A percentile compares a stretch with the other conserved stretches of the same genome.
phyloP scores from a whole-genome alignment of 1,140 invertebrate species.

The Panagrolaimus sp. region DNA sequence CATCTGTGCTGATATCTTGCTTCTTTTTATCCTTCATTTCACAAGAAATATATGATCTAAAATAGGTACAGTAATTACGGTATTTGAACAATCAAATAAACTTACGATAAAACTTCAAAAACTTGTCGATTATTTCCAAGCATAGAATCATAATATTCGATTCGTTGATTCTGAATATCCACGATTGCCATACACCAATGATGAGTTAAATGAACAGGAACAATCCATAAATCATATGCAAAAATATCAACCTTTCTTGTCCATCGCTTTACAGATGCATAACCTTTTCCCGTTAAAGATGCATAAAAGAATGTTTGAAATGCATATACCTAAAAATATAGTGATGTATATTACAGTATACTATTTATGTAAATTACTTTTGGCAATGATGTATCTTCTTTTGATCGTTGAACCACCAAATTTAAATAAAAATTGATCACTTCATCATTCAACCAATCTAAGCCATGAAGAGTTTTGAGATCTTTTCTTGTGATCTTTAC shows the following conservation, averaged over 20 bases:
- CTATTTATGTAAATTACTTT: conserved; percentile 34
- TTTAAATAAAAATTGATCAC: conserved; percentile 92
- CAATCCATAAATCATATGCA: conserved; percentile 72
- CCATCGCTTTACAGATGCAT: conserved; percentile 74
- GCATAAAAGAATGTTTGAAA: conserved; percentile 95
- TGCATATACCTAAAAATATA: conserved; percentile 70
- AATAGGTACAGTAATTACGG: conserved; percentile 17
- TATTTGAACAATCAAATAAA: conserved; percentile 5
- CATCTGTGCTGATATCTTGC: conserved; percentile 8
- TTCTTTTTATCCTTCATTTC: conserved; percentile 81
- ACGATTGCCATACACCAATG: conserved; percentile 95
- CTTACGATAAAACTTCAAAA: conserved; percentile 63
- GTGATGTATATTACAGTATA: conserved; percentile 60
- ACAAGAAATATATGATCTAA: conserved; percentile 71
- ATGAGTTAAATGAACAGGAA: conserved; percentile 85
- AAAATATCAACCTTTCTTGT: conserved; percentile 85
- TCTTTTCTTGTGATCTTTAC: conserved; percentile 63
- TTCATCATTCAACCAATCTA: conserved; percentile 93
- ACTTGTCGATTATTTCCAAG: conserved; percentile 72
- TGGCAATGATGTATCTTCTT: conserved; percentile 58
- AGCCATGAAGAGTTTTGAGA: conserved; percentile 72
- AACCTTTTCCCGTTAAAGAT: conserved; percentile 72
- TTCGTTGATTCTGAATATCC: conserved; percentile 72
- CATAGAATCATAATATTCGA: conserved; percentile 90
- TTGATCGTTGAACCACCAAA: conserved; percentile 71